Evolutionary conservation across 2,797 vertebrate genomes (phyloP), one percentile per base, ranked within the genome.

Genomic region (Arrhamphus sclerolepis): DNA sequence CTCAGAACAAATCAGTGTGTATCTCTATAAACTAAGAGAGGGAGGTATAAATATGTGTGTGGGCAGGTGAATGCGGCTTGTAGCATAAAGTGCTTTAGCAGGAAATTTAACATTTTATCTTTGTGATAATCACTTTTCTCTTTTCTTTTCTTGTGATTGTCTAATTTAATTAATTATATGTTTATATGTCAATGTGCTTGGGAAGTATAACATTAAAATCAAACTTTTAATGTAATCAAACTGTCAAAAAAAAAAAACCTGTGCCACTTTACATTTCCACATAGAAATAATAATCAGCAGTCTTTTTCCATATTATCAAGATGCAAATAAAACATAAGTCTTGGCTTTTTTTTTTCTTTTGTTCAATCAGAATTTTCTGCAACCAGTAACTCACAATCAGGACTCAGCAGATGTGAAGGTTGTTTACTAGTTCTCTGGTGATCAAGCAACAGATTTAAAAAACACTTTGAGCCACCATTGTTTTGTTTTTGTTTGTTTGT

Each of bases 361-460:
- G 17, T 39, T 47, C 17, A 24, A 10, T 7, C 21, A 39, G 5
- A 39, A 31, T 47, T 40, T 62, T 13, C n/a, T 6, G 14, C 28
- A 14, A 47, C 7, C 9, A 48, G 17, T 20, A 18, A 20, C 26
- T 54, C 26, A 28, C 17, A 5, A 38, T 5, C 6, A n/a, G 14
- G 14, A 54, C 20, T 26, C 50, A 31, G 24, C n/a, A 53, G 43
- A 40, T 29, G 17, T 51, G n/a, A 56, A 26, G 26, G 46, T 28
- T 10, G 19, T 22, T 18, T 40, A 57, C 28, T 41, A 39, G 48
- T 46, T 61, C 52, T 54, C 40, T 53, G 31, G 4, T 22, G 41
- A 42, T 41, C 29, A 55, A 0, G 28, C 20, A 58, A 55, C 41
- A 63, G 46, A 61, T 66, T 59, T 31, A 49, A 63, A 41, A 39